Conservation (phyloP, 2,113 vertebrate genomes). For the Acrocephalus kingi region DNA sequence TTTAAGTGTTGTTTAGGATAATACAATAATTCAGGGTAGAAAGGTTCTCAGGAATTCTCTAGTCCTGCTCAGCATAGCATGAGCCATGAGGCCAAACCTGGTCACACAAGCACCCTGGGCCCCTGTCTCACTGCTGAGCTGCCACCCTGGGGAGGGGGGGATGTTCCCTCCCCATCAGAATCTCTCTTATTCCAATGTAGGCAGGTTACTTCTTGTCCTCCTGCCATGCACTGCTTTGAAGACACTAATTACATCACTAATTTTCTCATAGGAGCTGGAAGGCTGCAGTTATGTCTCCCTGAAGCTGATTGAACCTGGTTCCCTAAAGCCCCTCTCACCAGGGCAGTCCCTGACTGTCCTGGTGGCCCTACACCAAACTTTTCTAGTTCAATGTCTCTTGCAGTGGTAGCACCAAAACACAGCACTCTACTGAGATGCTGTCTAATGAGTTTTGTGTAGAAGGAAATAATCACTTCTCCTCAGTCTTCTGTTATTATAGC, state of each 20-base stretch:
- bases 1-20: background rate
- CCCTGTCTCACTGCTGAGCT: background rate
- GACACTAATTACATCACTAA: background rate
- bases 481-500: background rate
- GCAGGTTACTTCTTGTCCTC: background rate
- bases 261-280: background rate
- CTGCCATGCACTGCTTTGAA: background rate
- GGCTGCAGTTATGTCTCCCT: background rate
- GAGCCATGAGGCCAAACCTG: background rate
- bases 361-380: background rate
- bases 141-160: accelerated
- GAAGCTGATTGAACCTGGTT: background rate
- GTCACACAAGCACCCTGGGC: background rate
- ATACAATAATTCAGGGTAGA: background rate
- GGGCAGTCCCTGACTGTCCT: background rate
- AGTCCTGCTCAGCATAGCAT: background rate
- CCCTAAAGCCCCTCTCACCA: accelerated
- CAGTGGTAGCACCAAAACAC: background rate
- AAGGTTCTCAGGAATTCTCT: background rate
- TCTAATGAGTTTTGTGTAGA: background rate
- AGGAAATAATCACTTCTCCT: background rate
- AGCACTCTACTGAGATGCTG: background rate
- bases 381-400: background rate
- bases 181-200: background rate
- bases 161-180: background rate